Evolutionary conservation across 92 coral and sea anemone species (phyloP).

Genomic region (Phymanthus crucifer): DNA sequence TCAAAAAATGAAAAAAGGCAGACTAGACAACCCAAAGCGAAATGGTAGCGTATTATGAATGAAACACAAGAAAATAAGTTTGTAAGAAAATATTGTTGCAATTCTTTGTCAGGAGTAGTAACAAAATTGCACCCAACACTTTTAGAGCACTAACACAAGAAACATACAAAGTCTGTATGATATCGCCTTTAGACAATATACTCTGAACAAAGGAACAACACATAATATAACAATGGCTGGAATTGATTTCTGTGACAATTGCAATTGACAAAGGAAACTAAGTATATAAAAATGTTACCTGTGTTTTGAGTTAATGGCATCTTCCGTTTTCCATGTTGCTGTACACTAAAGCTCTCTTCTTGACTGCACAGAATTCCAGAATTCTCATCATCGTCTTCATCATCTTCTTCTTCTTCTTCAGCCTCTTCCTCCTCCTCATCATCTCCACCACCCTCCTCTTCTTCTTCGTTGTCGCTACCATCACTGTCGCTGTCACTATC

Average conservation of each 20-base stretch:
- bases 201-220: not conserved
- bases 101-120: no score
- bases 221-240: not conserved
- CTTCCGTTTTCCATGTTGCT: not conserved
- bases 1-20: not conserved
- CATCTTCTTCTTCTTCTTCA: slow-evolving; percentile 63
- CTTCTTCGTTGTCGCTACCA: slow-evolving; percentile 74
- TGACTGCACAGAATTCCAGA: slow-evolving; percentile 31
- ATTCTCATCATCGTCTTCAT: slow-evolving; percentile 55
- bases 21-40: not conserved
- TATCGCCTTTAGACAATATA: no score
- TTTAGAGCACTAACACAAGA: no score
- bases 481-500: slow-evolving; percentile 77
- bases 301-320: not conserved
- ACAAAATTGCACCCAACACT: no score
- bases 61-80: not conserved
- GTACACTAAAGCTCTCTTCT: slow-evolving; percentile 14
- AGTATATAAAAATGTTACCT: not conserved
- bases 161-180: no score
- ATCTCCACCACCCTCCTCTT: slow-evolving; percentile 66
- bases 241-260: not conserved
- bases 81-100: no score
- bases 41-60: not conserved
- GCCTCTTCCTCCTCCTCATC: slow-evolving; percentile 63
- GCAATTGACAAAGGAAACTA: not conserved